phyloP scores from a whole-genome alignment of 2,797 vertebrate species.

The Acanthornis magna region DNA sequence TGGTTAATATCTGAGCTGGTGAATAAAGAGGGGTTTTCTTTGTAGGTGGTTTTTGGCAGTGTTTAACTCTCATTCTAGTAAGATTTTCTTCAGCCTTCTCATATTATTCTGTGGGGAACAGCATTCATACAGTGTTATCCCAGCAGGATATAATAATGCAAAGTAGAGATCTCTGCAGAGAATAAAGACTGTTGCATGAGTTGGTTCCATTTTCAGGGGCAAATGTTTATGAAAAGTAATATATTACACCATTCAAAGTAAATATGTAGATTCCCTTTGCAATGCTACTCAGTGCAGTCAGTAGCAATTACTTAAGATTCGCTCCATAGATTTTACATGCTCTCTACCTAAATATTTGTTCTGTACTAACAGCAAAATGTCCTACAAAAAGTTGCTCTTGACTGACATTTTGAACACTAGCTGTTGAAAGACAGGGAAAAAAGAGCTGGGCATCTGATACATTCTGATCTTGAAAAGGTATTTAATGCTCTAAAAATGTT shows the following conservation, averaged over 20 bases:
- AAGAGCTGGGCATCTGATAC: neutral
- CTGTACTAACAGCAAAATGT: neutral
- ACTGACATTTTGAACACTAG: neutral
- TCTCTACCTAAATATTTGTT: conserved; percentile 10
- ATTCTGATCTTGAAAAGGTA: neutral
- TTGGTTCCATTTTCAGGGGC: neutral
- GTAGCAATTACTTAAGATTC: neutral
- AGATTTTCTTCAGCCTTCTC: neutral
- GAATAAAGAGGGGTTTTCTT: neutral
- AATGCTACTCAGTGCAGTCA: neutral
- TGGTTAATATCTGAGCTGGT: neutral
- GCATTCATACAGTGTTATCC: neutral
- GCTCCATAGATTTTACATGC: neutral
- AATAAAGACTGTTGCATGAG: neutral
- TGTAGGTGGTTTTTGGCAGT: neutral
- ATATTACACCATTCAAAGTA: neutral
- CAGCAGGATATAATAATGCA: neutral
- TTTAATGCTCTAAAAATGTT: neutral
- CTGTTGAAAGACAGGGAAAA: neutral
- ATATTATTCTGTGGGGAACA: neutral
- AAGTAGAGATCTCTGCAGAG: neutral
- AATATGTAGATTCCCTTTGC: neutral
- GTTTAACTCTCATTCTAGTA: neutral
- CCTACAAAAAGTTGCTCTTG: neutral
- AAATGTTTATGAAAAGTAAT: neutral